Conservation (phyloP, 1,140 invertebrate genomes). For the Drosophila guanche region DNA sequence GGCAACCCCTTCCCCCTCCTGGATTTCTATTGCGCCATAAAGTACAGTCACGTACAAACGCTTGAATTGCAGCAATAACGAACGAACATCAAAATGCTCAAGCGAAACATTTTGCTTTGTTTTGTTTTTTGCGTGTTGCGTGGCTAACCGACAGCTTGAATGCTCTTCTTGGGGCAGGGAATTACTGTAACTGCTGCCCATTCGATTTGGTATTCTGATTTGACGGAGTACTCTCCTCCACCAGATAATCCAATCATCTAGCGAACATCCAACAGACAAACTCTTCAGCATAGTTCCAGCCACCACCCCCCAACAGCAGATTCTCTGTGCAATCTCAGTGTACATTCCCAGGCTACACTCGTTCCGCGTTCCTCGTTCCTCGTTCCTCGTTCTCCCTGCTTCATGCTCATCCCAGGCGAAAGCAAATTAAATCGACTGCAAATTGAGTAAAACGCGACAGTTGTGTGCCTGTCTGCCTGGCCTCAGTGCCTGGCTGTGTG, state of each 20-base stretch:
- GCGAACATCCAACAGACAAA: neutral
- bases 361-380: neutral
- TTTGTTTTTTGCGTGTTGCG: slow-evolving; percentile 2
- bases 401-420: slow-evolving; percentile 33
- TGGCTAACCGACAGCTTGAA: slow-evolving; percentile 17
- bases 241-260: slow-evolving; percentile 15
- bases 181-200: no score
- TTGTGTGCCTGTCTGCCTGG: slow-evolving; percentile 53
- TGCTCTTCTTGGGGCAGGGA: slow-evolving; percentile 21
- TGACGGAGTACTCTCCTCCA: slow-evolving; percentile 8
- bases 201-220: slow-evolving; percentile 5
- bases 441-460: slow-evolving; percentile 79
- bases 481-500: slow-evolving; percentile 23
- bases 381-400: no score
- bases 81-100: slow-evolving; percentile 49
- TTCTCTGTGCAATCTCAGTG: slow-evolving; percentile 17
- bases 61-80: slow-evolving; percentile 62
- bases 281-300: slow-evolving; percentile 13
- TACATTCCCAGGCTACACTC: slow-evolving; percentile 4
- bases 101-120: slow-evolving; percentile 2
- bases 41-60: slow-evolving; percentile 67
- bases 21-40: slow-evolving; percentile 41
- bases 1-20: neutral
- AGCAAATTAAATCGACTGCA: slow-evolving; percentile 81
- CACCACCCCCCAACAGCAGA: slow-evolving; percentile 14